Evolutionary conservation across 1,140 invertebrate genomes (phyloP).

Genomic region (Panulirus ornatus): DNA sequence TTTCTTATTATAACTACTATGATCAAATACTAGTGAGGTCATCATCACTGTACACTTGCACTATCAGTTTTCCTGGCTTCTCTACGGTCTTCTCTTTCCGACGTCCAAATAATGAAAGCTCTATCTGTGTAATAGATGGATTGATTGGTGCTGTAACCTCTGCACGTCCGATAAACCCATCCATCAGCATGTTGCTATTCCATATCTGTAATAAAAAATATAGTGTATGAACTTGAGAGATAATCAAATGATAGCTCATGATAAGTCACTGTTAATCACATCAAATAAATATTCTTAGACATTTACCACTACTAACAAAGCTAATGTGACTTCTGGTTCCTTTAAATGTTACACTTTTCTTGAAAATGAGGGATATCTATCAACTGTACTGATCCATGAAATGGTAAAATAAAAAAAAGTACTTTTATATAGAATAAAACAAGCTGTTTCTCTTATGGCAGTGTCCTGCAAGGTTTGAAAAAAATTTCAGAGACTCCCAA

Average conservation of each 20-base stretch:
- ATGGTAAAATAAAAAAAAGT: too few relatives aligned
- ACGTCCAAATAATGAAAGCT: constrained; percentile 68
- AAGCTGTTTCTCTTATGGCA: too few relatives aligned
- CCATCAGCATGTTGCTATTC: constrained; percentile 79
- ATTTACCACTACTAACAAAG: too few relatives aligned
- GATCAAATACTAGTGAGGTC: constrained; percentile 71
- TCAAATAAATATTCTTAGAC: too few relatives aligned
- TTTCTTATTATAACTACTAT: neutral
- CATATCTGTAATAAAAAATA: constrained; percentile 77
- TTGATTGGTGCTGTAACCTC: constrained; percentile 75
- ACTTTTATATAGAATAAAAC: too few relatives aligned
- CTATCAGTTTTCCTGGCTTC: constrained; percentile 67
- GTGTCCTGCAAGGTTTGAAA: too few relatives aligned
- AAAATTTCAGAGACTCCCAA: too few relatives aligned
- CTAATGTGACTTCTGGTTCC: too few relatives aligned
- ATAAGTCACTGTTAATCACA: too few relatives aligned
- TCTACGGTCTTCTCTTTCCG: constrained; percentile 71
- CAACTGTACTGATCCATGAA: too few relatives aligned
- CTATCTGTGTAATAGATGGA: constrained; percentile 61
- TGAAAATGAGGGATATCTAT: too few relatives aligned
- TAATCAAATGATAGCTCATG: neutral
- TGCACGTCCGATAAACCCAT: constrained; percentile 79
- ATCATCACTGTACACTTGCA: constrained; percentile 75
- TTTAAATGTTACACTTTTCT: too few relatives aligned
- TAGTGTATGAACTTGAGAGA: neutral